Evolutionary conservation across 2,888 invertebrate genomes (phyloP).

Genomic region (Dysmachus trigonus): DNA sequence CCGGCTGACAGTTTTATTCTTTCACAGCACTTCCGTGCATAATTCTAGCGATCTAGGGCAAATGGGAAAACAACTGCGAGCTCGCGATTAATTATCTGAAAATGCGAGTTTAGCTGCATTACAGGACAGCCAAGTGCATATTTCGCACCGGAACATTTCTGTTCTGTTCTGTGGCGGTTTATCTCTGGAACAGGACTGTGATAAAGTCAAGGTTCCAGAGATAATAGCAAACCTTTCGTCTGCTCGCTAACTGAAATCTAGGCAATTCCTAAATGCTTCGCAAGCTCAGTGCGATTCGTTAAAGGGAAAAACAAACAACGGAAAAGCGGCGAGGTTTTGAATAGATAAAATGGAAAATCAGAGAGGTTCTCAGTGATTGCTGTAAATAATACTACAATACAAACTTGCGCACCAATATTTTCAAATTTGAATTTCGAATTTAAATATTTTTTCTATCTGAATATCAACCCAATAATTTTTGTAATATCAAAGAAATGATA

Average conservation of each 20-base stretch:
- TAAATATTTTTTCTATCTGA: no score
- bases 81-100: slow-evolving; percentile 34
- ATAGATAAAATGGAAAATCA: no score
- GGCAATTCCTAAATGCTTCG: neutral
- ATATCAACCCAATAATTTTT: no score
- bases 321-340: no score
- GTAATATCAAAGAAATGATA: no score
- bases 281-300: neutral
- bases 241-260: neutral
- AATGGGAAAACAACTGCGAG: slow-evolving; percentile 34
- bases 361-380: no score
- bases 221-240: neutral
- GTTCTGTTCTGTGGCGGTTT: neutral
- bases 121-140: slow-evolving; percentile 31
- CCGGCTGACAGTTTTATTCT: slow-evolving; percentile 42
- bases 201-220: neutral
- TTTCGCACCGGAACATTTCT: neutral
- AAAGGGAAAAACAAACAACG: no score
- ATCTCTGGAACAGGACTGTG: neutral
- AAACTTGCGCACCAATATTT: no score
- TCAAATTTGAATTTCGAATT: no score
- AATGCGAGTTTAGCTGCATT: slow-evolving; percentile 40
- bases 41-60: slow-evolving; percentile 4
- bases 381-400: no score
- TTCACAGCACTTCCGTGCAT: slow-evolving; percentile 21